A percentile compares a stretch with the other conserved stretches of the same genome.
These are phyloP conservation scores for Caenorhabditis sulstoni DNA, from an alignment of 2,888 invertebrate species.

Conservation along the genomic window DNA sequence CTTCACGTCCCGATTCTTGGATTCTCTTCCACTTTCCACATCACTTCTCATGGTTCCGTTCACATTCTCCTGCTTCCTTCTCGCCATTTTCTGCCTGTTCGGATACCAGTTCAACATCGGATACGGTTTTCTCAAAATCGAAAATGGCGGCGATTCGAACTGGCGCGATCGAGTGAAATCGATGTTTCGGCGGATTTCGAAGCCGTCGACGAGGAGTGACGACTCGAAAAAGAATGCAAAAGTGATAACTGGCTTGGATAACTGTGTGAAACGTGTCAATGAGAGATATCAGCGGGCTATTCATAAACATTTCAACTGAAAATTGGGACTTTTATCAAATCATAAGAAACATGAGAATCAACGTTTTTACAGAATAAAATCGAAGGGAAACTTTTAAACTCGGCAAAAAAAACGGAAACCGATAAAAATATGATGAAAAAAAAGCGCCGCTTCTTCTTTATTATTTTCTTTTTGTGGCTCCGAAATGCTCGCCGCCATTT, in stretches of 20 bases:
- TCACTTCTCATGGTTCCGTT: slow-evolving; percentile 42
- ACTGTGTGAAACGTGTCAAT: slow-evolving; percentile 39
- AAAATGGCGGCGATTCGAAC: not conserved
- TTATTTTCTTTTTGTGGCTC: not conserved
- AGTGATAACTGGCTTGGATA: slow-evolving; percentile 23
- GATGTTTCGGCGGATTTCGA: slow-evolving; percentile 10
- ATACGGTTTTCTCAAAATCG: slow-evolving; percentile 51
- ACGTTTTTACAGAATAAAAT: too few species aligned
- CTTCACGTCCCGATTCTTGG: slow-evolving; percentile 27
- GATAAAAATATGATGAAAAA: not conserved
- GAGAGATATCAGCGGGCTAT: slow-evolving; percentile 50
- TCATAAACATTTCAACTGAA: not conserved
- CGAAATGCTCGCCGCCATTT: not conserved
- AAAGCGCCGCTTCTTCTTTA: not conserved
- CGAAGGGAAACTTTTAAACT: not conserved
- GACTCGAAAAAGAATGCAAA: not conserved
- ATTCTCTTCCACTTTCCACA: slow-evolving; percentile 16
- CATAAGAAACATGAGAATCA: too few species aligned
- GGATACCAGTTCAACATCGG: slow-evolving; percentile 55
- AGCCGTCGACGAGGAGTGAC: not conserved
- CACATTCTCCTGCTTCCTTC: slow-evolving; percentile 35
- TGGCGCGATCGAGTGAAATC: slow-evolving; percentile 1
- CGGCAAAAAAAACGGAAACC: not conserved
- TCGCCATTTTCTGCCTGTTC: slow-evolving; percentile 50
- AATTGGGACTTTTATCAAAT: too few species aligned